These are phyloP conservation scores for Antigone vipio DNA, from an alignment of 2,113 vertebrate species.

Conservation along the genomic window DNA sequence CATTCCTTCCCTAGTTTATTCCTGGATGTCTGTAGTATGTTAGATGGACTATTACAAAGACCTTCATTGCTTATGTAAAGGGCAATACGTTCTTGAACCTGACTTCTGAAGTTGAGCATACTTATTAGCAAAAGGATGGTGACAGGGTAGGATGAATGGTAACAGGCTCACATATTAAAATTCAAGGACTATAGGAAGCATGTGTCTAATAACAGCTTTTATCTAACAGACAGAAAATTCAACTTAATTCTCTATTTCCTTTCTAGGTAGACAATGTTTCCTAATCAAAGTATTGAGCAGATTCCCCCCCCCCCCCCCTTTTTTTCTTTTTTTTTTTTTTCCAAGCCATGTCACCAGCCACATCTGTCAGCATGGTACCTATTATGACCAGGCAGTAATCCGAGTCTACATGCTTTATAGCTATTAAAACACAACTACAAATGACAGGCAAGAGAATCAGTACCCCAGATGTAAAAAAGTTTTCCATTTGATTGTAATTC, in stretches of 20 bases:
- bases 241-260: neutral
- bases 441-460: neutral
- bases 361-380: neutral
- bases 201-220: neutral
- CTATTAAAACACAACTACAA: neutral
- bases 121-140: neutral
- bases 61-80: neutral
- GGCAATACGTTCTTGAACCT: neutral
- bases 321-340: neutral
- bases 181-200: neutral
- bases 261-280: neutral
- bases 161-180: neutral
- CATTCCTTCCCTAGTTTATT: neutral
- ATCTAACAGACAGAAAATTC: neutral
- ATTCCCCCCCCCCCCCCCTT: rapidly evolving
- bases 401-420: neutral
- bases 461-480: neutral
- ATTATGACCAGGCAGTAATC: neutral
- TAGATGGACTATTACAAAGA: neutral
- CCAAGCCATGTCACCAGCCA: neutral
- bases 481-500: neutral
- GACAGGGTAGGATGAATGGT: neutral
- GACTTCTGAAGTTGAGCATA: neutral
- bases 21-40: neutral
- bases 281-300: neutral